These are phyloP conservation scores for Platichthys stellatus DNA, from an alignment of 2,113 vertebrate genomes.

Conservation along the genomic window DNA sequence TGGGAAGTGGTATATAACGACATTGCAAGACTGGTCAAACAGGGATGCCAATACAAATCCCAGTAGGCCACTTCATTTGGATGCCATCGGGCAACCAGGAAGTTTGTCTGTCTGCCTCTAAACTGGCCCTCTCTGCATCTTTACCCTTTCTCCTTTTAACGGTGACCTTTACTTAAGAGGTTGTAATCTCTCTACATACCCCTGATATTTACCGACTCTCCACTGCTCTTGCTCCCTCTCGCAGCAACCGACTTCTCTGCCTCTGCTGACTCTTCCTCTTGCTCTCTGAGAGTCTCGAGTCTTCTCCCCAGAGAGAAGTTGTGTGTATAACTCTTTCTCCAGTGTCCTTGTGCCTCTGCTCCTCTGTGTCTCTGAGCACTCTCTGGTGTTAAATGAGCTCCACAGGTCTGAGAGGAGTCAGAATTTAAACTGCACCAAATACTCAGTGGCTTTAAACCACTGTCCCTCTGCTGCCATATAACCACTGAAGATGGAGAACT, in stretches of 20 bases:
- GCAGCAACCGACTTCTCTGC: background rate
- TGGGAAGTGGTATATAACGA: too few relatives aligned
- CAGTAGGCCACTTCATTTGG: background rate
- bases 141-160: background rate
- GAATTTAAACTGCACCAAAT: constrained; percentile 18
- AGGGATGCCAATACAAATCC: background rate
- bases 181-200: background rate
- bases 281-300: background rate
- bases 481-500: background rate
- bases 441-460: constrained; percentile 26
- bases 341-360: constrained; percentile 13
- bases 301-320: constrained; percentile 13
- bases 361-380: constrained; percentile 11
- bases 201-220: background rate
- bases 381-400: constrained; percentile 37
- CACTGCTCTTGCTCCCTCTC: background rate
- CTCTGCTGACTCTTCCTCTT: background rate
- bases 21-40: background rate
- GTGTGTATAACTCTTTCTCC: constrained; percentile 12
- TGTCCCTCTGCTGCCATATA: constrained; percentile 10
- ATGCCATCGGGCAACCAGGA: background rate
- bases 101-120: background rate
- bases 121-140: background rate
- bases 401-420: constrained; percentile 19
- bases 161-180: background rate